Evolutionary conservation across 2,113 vertebrate genomes (phyloP), one percentile per base, ranked within the genome.

Genomic region (Coturnix japonica): DNA sequence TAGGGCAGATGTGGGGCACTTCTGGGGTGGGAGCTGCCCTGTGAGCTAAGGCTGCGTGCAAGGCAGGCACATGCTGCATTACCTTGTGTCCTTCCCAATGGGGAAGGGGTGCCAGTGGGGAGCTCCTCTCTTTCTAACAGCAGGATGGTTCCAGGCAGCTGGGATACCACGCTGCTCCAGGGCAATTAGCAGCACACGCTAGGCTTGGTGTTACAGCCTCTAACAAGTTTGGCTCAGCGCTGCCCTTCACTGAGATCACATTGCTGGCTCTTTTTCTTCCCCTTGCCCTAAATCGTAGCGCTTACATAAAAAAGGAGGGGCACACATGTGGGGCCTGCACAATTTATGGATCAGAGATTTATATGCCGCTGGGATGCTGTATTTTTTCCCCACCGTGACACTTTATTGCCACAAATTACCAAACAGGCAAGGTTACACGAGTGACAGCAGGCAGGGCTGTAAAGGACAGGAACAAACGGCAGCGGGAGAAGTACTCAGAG

Each of bases 371-470:
- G 85, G 1, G 46, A 87, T 0, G 70, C 94, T 82, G 89, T 95
- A 95, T 94, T 91, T 97, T 95, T 93, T 91, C 90, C 91, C 83
- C 44, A 88, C 83, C 74, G 74, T 94, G 96, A 95, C 96, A 94
- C 64, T 95, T 94, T 95, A 94, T 95, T 95, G 96, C 94, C 92
- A 87, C 96, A 96, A 95, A 96, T 97, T 93, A 95, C 89, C 80
- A 90, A 88, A 89, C 77, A 91, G 85, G 80, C 80, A 91, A 91
- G 94, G 96, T 91, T 95, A 86, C 6, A 6, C 35, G 2, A 89
- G 90, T 93, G 95, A 93, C 95, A 95, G 94, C 76, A 91, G 87
- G 87, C 93, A 89, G 87, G 53, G 81, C 47, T 78, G 80, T 88
- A 86, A 95, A 92, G 89, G 85, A 91, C 75, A 69, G 80, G 81